These are phyloP conservation scores for Oryzias sinensis DNA, from an alignment of 2,797 vertebrate species.

Conservation along the genomic window DNA sequence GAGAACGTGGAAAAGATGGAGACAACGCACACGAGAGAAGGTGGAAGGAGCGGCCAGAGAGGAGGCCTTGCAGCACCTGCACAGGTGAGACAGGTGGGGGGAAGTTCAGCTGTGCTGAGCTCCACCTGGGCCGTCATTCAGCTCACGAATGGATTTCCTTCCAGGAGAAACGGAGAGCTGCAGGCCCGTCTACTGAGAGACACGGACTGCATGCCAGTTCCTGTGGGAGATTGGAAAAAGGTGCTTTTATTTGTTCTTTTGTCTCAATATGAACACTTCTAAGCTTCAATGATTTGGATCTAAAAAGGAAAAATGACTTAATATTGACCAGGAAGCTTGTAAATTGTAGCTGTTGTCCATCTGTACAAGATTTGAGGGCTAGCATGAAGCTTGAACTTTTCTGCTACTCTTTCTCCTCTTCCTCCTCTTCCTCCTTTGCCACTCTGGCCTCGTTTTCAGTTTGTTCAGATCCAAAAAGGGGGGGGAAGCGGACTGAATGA, in stretches of 20 bases:
- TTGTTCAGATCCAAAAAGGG: conserved; percentile 59
- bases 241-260: conserved; percentile 57
- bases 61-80: conserved; percentile 56
- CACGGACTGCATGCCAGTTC: conserved; percentile 56
- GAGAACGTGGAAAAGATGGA: conserved; percentile 80
- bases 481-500: conserved; percentile 65
- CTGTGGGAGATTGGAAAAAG: conserved; percentile 84
- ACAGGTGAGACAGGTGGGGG: conserved; percentile 78
- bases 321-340: neutral
- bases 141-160: conserved; percentile 11
- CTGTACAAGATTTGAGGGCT: neutral
- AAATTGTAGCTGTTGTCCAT: too few species aligned
- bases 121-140: neutral
- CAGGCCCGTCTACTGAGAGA: conserved; percentile 68
- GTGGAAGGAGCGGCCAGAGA: conserved; percentile 60
- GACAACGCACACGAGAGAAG: conserved; percentile 30
- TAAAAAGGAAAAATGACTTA: too few species aligned
- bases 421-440: neutral
- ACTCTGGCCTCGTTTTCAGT: conserved; percentile 63
- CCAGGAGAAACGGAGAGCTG: conserved; percentile 73
- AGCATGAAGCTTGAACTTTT: neutral
- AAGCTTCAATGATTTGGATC: neutral
- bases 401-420: neutral
- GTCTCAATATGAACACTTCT: neutral
- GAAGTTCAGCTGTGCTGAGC: conserved; percentile 38